Percentiles rank a stretch among this genome's conserved stretches.
Evolutionary conservation across 2,113 vertebrate genomes (phyloP).

Genomic region (Narcine bancroftii): DNA sequence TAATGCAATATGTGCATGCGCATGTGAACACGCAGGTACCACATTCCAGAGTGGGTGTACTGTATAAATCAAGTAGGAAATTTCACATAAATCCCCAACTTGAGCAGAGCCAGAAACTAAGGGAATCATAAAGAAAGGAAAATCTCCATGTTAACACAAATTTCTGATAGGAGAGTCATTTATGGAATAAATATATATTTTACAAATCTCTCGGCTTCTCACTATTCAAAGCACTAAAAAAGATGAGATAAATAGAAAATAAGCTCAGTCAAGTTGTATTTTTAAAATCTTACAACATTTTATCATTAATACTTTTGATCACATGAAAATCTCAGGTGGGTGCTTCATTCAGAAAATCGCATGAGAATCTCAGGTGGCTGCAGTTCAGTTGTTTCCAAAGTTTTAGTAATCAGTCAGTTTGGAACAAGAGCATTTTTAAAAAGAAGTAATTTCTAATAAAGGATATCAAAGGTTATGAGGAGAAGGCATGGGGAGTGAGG

Average conservation of each 20-base stretch:
- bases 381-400: too few species aligned
- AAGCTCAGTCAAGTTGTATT: neutral
- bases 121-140: neutral
- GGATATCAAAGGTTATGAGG: too few species aligned
- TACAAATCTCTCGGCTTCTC: too few species aligned
- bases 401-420: neutral
- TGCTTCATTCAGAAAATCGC: neutral
- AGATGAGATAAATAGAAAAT: neutral
- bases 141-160: neutral
- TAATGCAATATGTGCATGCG: too few species aligned
- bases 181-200: too few species aligned
- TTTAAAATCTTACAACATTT: neutral
- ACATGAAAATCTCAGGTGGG: neutral
- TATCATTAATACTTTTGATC: neutral
- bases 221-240: too few species aligned
- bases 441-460: too few species aligned
- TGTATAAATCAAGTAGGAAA: too few species aligned
- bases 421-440: neutral
- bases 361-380: neutral
- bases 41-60: too few species aligned
- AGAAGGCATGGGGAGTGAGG: too few species aligned
- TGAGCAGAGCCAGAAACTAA: neutral
- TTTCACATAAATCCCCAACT: neutral
- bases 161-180: too few species aligned
- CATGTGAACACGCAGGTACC: too few species aligned